Percentiles rank a stretch among this genome's conserved stretches.
Conservation (phyloP, 2,888 invertebrate species). For the Meganola albula region DNA sequence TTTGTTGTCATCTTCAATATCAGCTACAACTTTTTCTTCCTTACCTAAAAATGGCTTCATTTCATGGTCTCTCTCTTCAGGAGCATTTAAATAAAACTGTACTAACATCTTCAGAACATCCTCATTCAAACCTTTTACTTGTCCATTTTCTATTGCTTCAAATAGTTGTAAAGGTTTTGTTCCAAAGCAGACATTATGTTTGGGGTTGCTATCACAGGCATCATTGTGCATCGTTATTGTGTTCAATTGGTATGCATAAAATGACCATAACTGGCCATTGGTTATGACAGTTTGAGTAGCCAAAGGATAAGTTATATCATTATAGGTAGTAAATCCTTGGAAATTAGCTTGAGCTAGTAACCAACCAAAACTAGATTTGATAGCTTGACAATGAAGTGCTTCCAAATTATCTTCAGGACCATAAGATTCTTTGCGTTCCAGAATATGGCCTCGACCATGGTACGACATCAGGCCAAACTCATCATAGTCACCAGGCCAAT, state of each 20-base stretch:
- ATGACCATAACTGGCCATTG: conserved; percentile 91
- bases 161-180: conserved; percentile 84
- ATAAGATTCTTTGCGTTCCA: conserved; percentile 58
- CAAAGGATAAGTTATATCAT: conserved; percentile 94
- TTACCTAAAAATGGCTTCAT: conserved; percentile 85
- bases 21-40: conserved; percentile 77
- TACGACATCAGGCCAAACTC: conserved; percentile 89
- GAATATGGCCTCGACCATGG: conserved; percentile 81
- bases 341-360: conserved; percentile 86
- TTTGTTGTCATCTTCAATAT: conserved; percentile 82
- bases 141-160: conserved; percentile 83
- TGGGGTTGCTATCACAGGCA: conserved; percentile 80
- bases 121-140: conserved; percentile 88
- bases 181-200: conserved; percentile 88
- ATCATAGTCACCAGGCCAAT: conserved; percentile 88
- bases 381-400: conserved; percentile 84
- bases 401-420: conserved; percentile 79
- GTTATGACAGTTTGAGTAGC: conserved; percentile 92
- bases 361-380: conserved; percentile 89
- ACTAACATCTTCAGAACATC: conserved; percentile 85
- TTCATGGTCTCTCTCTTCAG: conserved; percentile 78
- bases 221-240: conserved; percentile 83
- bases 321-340: conserved; percentile 93
- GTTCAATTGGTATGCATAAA: conserved; percentile 95
- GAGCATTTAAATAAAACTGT: conserved; percentile 84